Base-by-base conservation (phyloP, 2,888 invertebrate species). In the Drosophila mettleri region DNA sequence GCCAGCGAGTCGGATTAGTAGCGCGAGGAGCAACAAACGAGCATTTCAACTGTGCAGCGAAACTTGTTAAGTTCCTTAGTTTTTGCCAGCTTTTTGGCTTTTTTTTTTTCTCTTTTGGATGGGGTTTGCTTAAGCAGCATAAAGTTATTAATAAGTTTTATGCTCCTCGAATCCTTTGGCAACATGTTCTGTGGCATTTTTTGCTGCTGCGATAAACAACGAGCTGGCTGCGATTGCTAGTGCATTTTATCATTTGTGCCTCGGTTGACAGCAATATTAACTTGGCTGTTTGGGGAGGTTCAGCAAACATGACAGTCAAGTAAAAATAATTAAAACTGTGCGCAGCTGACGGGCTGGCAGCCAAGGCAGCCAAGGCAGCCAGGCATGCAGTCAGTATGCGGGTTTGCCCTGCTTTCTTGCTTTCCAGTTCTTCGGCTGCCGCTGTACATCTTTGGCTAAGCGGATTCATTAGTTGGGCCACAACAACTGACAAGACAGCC, bases 81-180 rank as follows among this genome's bases (percentile, higher is more conserved):
- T 22, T 52, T 38, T 52, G 43, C 45, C 20, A 27, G 18, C 29
- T 74, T 74, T 59, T 38, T 43, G 36, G 33, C 24, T 78, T 58
- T 58, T n/a, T n/a, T n/a, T n/a, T n/a, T n/a, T n/a, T n/a, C n/a
- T n/a, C n/a, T n/a, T n/a, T 45, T 27, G 27, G 14, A 45, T 63
- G 59, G 34, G 51, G 86, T 78, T 78, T 71, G 67, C 73, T 66
- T 74, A 76, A 82, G 74, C 72, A 76, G 76, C 83, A 82, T 76
- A 74, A 70, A 82, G 82, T 82, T 84, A 84, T 88, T 84, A 84
- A 88, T 88, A 88, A 84, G 86, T 86, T 74, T 75, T 57, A 52
- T 66, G 63, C 22, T 36, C 24, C 36, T 43, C 53, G 33, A 45
- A 55, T 62, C 48, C 59, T 61, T 34, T 61, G 71, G 67, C 65